Percentiles rank a stretch among this genome's conserved stretches.
phyloP scores from a whole-genome alignment of 1,140 invertebrate genomes.

The Nylanderia fulva region DNA sequence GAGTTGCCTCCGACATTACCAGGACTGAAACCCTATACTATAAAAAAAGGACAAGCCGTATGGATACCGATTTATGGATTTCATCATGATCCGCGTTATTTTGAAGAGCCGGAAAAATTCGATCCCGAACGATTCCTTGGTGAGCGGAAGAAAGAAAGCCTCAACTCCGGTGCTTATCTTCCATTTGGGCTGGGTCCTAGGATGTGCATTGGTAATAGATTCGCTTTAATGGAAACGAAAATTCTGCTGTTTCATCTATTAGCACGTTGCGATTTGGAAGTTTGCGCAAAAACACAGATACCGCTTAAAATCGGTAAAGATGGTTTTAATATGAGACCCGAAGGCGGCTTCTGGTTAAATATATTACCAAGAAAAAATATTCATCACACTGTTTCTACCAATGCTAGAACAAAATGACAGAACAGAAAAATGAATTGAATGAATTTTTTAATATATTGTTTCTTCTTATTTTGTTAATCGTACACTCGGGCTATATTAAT shows the following conservation, averaged over 20 bases:
- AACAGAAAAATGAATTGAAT: background rate
- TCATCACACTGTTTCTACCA: background rate
- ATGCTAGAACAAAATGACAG: background rate
- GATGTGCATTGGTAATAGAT: constrained; percentile 85
- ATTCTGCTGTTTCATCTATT: constrained; percentile 85
- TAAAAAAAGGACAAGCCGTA: too few relatives aligned
- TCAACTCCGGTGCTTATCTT: constrained; percentile 65
- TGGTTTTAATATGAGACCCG: constrained; percentile 60
- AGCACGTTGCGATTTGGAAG: constrained; percentile 86
- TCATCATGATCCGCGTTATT: too few relatives aligned
- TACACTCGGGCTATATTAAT: too few relatives aligned
- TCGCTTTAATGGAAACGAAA: constrained; percentile 87
- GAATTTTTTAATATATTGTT: background rate
- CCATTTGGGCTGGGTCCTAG: constrained; percentile 83
- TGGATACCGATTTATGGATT: too few relatives aligned
- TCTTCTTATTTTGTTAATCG: background rate
- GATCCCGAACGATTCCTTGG: too few relatives aligned
- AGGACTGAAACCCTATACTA: too few relatives aligned
- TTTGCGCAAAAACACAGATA: constrained; percentile 76
- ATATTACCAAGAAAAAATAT: constrained; percentile 61
- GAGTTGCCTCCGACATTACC: too few relatives aligned
- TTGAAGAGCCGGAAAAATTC: too few relatives aligned
- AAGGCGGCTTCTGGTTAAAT: constrained; percentile 79
- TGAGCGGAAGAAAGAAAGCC: constrained; percentile 19
- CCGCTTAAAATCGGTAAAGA: constrained; percentile 74